Percentiles rank a stretch among this genome's conserved stretches.
Evolutionary conservation across 2,113 vertebrate genomes (phyloP).

Genomic region (Gymnorhina tibicen): DNA sequence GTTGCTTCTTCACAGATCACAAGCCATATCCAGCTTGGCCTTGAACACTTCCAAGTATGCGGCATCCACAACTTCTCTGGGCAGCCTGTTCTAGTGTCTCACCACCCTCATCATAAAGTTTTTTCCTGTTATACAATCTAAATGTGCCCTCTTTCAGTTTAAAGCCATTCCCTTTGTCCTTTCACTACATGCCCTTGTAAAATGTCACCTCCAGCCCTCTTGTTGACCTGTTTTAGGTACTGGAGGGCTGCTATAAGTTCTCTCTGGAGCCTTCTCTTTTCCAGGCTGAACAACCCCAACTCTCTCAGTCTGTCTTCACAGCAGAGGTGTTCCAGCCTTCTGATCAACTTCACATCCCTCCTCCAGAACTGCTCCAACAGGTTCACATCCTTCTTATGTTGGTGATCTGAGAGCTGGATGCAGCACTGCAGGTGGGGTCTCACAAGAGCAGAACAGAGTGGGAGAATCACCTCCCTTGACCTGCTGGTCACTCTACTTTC

Average conservation of each 20-base stretch:
- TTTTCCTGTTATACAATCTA: not conserved
- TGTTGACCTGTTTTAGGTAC: rapidly evolving
- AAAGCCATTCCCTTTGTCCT: not conserved
- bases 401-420: not conserved
- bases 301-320: not conserved
- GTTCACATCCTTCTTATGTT: not conserved
- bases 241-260: not conserved
- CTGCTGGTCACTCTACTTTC: not conserved
- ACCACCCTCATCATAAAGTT: not conserved
- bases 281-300: not conserved
- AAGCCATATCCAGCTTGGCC: not conserved
- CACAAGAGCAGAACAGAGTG: not conserved
- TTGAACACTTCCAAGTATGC: not conserved
- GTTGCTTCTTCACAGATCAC: not conserved
- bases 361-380: not conserved
- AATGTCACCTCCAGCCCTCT: not conserved
- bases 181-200: not conserved
- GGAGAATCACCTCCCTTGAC: not conserved
- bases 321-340: not conserved
- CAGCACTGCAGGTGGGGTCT: not conserved
- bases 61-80: not conserved
- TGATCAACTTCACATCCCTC: not conserved
- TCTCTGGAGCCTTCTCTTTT: not conserved
- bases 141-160: not conserved
- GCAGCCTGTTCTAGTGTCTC: not conserved